A percentile compares a stretch with the other conserved stretches of the same genome.
phyloP scores from a whole-genome alignment of 2,797 vertebrate genomes.

The Hydrophis major region DNA sequence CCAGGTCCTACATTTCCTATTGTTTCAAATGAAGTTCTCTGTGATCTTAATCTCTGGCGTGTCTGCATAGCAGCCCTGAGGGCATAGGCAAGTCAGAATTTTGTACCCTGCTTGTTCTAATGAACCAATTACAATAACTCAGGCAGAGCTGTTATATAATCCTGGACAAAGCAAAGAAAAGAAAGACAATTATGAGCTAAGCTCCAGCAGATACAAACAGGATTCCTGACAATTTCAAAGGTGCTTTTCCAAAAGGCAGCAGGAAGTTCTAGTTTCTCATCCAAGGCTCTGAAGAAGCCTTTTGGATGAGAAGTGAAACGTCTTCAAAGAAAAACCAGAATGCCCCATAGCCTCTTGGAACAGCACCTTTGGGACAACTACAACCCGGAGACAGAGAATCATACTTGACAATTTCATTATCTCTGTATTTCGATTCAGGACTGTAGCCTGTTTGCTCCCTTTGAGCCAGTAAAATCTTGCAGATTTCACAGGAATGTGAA shows the following conservation, averaged over 20 bases:
- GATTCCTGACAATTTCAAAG: background rate
- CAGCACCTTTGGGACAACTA: too few species aligned
- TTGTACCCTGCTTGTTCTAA: background rate
- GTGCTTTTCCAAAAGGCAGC: too few species aligned
- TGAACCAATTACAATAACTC: background rate
- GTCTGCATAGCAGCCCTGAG: background rate
- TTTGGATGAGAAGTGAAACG: too few species aligned
- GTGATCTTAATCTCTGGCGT: background rate
- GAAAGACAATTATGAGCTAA: background rate
- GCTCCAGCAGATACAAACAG: background rate
- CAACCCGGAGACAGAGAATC: too few species aligned
- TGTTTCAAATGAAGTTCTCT: background rate
- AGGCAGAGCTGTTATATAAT: background rate
- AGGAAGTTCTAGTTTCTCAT: background rate
- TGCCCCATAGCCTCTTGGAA: too few species aligned
- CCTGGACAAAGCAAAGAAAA: background rate
- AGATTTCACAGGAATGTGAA: background rate
- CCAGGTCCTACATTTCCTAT: background rate
- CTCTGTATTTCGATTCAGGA: background rate
- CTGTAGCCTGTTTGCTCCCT: background rate
- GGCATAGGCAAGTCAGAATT: background rate
- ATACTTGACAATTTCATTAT: background rate
- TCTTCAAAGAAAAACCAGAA: too few species aligned
- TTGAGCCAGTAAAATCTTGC: background rate
- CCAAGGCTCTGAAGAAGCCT: too few species aligned